Evolutionary conservation across 2,113 vertebrate species (phyloP).

Genomic region (Pelecanoides urinatrix): DNA sequence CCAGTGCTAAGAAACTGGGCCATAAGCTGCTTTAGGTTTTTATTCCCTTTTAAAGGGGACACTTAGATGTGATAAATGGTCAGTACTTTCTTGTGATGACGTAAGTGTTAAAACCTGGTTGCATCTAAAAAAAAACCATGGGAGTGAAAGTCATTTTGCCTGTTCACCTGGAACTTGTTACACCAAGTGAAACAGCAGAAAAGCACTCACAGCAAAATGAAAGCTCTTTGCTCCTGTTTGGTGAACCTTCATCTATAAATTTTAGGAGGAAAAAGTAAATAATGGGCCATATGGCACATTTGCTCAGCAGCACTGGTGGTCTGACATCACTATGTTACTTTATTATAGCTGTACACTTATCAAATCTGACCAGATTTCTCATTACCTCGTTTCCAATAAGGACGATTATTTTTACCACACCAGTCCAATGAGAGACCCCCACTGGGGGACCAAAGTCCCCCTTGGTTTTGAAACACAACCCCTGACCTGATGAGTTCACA

Average conservation of each 20-base stretch:
- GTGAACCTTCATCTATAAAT: neutral
- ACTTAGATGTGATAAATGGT: neutral
- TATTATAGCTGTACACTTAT: neutral
- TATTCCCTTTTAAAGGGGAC: neutral
- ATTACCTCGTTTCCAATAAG: neutral
- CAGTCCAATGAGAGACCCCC: neutral
- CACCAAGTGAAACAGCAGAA: neutral
- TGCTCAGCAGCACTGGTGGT: neutral
- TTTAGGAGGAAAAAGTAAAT: neutral
- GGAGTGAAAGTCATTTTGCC: neutral
- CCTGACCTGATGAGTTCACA: neutral
- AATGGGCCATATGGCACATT: neutral
- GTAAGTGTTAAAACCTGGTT: neutral
- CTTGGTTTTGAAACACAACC: neutral
- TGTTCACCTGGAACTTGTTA: conserved; percentile 6
- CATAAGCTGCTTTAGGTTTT: neutral
- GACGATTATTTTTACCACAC: neutral
- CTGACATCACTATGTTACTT: neutral
- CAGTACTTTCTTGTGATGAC: neutral
- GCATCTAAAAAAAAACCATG: neutral
- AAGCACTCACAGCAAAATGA: neutral
- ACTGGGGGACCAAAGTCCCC: neutral
- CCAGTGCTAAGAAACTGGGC: neutral
- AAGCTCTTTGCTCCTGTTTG: neutral
- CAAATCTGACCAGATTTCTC: neutral